A percentile compares a stretch with the other conserved stretches of the same genome.
Conservation (phyloP, 2,888 invertebrate species). For the Tiliacea aurago region DNA sequence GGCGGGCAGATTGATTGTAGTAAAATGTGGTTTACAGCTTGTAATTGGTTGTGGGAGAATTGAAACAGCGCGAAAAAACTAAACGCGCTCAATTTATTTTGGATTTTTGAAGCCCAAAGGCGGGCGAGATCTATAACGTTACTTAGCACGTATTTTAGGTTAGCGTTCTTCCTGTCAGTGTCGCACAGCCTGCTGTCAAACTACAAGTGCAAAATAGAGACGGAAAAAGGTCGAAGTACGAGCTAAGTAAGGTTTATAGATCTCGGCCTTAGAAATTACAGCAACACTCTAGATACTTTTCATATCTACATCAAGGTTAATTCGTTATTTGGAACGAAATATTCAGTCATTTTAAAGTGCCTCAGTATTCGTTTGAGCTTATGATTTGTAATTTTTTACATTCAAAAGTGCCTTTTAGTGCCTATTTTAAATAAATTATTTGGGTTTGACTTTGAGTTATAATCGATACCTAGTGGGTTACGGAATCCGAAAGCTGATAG, state of each 20-base stretch:
- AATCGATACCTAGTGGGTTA: not conserved
- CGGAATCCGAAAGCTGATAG: not conserved
- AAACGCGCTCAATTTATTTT: not conserved
- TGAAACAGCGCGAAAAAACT: not conserved
- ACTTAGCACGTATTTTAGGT: not conserved
- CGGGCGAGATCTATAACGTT: not conserved
- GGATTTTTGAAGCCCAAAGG: too few species aligned
- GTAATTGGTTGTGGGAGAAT: not conserved
- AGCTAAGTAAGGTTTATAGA: not conserved
- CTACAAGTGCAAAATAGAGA: not conserved
- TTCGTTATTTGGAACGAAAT: not conserved
- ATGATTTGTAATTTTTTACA: too few species aligned
- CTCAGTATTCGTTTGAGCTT: not conserved
- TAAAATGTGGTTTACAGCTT: not conserved
- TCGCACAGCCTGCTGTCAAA: not conserved
- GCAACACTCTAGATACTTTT: not conserved
- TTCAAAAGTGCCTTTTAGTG: too few species aligned
- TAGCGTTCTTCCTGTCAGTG: not conserved
- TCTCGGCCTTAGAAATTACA: not conserved
- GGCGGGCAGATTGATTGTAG: too few species aligned
- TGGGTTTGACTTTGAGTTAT: too few species aligned
- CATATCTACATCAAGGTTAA: not conserved
- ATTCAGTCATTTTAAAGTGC: not conserved
- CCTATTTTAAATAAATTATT: too few species aligned
- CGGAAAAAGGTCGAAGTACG: not conserved